Evolutionary conservation across 2,888 invertebrate genomes (phyloP).

Genomic region (Biston betularia): DNA sequence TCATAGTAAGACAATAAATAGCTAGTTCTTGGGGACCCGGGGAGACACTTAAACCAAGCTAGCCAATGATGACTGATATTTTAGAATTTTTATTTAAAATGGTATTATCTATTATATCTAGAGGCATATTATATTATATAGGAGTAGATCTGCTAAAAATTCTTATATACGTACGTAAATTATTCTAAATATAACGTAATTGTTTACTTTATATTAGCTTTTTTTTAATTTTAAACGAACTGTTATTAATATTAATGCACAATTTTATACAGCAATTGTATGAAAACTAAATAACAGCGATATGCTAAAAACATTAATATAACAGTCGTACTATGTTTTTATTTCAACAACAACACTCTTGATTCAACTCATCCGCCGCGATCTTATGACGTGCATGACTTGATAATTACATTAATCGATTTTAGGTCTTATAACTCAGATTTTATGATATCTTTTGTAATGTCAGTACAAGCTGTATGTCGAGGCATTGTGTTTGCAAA

Average conservation of each 20-base stretch:
- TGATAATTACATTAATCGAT: conserved; percentile 38
- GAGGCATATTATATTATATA: too few species aligned
- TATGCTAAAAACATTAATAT: neutral
- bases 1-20: too few species aligned
- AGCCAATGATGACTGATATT: too few species aligned
- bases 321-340: conserved; percentile 21
- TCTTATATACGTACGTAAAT: too few species aligned
- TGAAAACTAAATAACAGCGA: neutral
- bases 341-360: conserved; percentile 31
- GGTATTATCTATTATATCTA: neutral
- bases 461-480: conserved; percentile 38
- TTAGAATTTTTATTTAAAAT: too few species aligned
- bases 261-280: neutral
- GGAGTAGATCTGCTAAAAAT: too few species aligned
- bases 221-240: too few species aligned
- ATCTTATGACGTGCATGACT: conserved; percentile 56
- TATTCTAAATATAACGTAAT: too few species aligned
- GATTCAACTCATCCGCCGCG: conserved; percentile 35
- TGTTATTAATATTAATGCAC: too few species aligned
- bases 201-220: too few species aligned
- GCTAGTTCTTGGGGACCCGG: too few species aligned
- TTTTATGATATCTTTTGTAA: conserved; percentile 39
- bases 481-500: conserved; percentile 57
- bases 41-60: too few species aligned
- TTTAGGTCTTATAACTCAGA: conserved; percentile 46